Base-by-base conservation (phyloP, 2,113 vertebrate genomes). In the Abramis brama region DNA sequence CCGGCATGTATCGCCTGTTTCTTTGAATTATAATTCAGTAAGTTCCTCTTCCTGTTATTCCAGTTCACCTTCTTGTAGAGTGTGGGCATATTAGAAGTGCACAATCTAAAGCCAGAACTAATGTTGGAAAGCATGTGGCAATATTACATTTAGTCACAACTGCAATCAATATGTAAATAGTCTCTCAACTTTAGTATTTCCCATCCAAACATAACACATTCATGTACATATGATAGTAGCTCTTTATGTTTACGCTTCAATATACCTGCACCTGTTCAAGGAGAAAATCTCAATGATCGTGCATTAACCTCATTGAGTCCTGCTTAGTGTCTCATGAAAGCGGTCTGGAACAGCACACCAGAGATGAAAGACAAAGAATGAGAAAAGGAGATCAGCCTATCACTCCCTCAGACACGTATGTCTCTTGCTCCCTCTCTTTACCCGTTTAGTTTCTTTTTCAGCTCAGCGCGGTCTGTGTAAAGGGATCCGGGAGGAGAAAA, bases 241-340 rank as follows among this genome's bases (percentile, higher is more conserved):
- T 6, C 50, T 66, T 74, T 81, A 59, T 85, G 82, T 81, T 73
- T 47, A 64, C 43, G 88, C 82, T 85, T 79, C 83, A 81, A 88
- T 87, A 79, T 59, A 68, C 73, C 78, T 73, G 85, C 86, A 66
- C 55, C 84, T 78, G 74, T 75, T 90, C 57, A 70, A 84, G 77
- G 66, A 87, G 82, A 85, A 87, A 87, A 88, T 90, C 75, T 86
- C 79, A 39, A 33, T 70, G 62, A 92, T 86, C 17, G 27, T 23
- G 59, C 47, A 71, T 85, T 79, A 87, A 88, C 84, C 83, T 84
- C 84, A 10, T 50, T 21, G 70, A 75, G 81, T 84, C 79, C 60
- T 87, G 90, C 70, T 89, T 62, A 82, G 86, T 68, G 64, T 89
- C 68, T 84, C 60, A 73, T 88, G 86, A 87, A 83, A 74, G 70